phyloP scores from a whole-genome alignment of 2,113 vertebrate species.

The Ploceus nigricollis region DNA sequence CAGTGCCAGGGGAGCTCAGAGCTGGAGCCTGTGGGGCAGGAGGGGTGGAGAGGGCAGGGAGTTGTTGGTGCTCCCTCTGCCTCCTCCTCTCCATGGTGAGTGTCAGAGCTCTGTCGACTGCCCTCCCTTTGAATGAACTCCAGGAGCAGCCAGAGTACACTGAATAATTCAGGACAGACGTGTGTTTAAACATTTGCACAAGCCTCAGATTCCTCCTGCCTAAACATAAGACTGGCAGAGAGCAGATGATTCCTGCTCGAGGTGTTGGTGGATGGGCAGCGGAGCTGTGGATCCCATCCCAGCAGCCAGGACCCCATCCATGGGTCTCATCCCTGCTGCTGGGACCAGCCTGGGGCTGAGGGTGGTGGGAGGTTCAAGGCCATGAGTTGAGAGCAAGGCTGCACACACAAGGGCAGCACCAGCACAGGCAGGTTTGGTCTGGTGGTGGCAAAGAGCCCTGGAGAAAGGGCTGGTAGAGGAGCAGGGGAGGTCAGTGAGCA shows the following conservation, averaged over 20 bases:
- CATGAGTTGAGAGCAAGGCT: background rate
- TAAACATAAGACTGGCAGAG: background rate
- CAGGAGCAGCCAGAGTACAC: background rate
- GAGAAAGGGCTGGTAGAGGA: background rate
- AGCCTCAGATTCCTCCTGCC: constrained; percentile 7
- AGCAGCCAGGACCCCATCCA: rapidly evolving
- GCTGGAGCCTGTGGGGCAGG: background rate
- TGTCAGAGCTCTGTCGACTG: background rate
- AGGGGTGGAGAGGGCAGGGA: background rate
- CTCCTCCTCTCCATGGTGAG: background rate
- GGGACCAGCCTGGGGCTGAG: background rate
- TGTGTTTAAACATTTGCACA: constrained; percentile 39
- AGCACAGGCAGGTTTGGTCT: background rate
- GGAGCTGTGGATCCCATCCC: background rate
- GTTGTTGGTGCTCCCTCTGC: background rate
- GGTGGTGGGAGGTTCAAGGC: background rate
- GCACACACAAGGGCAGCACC: background rate
- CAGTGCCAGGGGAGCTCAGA: background rate
- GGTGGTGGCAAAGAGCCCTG: background rate
- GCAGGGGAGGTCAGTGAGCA: background rate
- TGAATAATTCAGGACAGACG: constrained; percentile 29
- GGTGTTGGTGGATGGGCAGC: background rate
- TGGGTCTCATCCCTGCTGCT: background rate
- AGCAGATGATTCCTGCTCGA: background rate
- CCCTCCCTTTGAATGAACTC: constrained; percentile 15